Percentiles rank a stretch among this genome's conserved stretches.
These are phyloP conservation scores for Palythoa caribaeorum DNA, from an alignment of 92 coral and sea anemone genomes.

Conservation along the genomic window DNA sequence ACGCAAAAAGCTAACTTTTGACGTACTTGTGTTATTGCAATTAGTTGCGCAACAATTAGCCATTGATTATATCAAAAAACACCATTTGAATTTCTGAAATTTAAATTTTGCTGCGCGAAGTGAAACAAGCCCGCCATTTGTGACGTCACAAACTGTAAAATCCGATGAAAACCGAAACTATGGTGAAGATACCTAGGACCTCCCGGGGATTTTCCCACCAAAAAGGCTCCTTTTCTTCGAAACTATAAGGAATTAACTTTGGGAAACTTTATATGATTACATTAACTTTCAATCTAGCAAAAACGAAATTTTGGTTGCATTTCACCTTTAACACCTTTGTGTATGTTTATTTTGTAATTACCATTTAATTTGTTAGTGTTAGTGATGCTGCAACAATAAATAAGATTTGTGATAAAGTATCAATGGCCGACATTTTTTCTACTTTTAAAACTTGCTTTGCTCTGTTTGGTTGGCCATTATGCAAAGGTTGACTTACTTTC, in stretches of 20 bases:
- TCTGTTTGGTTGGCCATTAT: not conserved
- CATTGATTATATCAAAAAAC: not conserved
- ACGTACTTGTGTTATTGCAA: not conserved
- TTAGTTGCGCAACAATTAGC: slow-evolving; percentile 17
- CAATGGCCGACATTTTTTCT: too few species aligned
- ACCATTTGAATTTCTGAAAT: not conserved
- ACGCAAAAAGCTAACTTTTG: slow-evolving; percentile 18
- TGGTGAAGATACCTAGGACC: not conserved
- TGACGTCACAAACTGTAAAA: slow-evolving; percentile 14
- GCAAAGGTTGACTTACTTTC: slow-evolving; percentile 36
- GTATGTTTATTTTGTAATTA: too few species aligned
- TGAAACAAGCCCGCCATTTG: slow-evolving; percentile 9
- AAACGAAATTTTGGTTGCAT: slow-evolving; percentile 4
- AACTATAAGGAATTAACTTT: not conserved
- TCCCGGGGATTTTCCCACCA: not conserved
- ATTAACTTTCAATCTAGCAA: not conserved
- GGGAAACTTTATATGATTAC: not conserved
- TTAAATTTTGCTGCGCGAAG: slow-evolving; percentile 13
- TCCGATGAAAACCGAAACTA: not conserved
- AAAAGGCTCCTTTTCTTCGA: not conserved
- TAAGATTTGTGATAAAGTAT: too few species aligned
- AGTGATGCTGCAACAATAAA: too few species aligned
- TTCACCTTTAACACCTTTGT: not conserved
- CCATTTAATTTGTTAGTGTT: too few species aligned
- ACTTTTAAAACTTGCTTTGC: not conserved